Conservation (phyloP, 2,888 invertebrate genomes). For the Lochmaea capreae region DNA sequence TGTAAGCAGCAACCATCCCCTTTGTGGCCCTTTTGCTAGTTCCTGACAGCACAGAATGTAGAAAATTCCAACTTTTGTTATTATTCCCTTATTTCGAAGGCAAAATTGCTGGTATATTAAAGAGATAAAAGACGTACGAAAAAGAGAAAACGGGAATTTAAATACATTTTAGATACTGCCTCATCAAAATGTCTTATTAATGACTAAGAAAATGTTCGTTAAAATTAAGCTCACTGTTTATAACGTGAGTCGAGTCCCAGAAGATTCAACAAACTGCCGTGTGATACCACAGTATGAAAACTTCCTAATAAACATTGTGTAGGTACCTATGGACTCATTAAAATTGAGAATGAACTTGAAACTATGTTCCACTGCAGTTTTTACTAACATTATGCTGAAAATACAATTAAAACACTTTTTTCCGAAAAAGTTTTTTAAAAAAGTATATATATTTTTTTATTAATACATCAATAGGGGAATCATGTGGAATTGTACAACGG, state of each 20-base stretch:
- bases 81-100: conserved; percentile 20
- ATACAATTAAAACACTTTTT: too few relatives aligned
- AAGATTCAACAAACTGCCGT: neutral
- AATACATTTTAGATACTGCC: neutral
- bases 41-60: conserved; percentile 15
- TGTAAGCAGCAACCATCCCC: conserved; percentile 13
- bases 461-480: too few relatives aligned
- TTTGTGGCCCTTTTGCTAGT: conserved; percentile 33
- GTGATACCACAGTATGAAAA: neutral
- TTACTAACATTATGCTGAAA: too few relatives aligned
- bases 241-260: neutral
- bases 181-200: neutral
- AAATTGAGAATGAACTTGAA: neutral
- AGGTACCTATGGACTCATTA: neutral
- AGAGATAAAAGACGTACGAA: conserved; percentile 1
- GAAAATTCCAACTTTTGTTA: conserved; percentile 28
- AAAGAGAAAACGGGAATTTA: neutral
- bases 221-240: neutral
- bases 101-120: conserved; percentile 14
- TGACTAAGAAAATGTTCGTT: neutral
- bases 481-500: too few relatives aligned
- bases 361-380: neutral
- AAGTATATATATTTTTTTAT: too few relatives aligned
- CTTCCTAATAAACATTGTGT: neutral
- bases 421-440: too few relatives aligned